Conservation (phyloP, 1,140 invertebrate genomes). For the Melanaphis sacchari region DNA sequence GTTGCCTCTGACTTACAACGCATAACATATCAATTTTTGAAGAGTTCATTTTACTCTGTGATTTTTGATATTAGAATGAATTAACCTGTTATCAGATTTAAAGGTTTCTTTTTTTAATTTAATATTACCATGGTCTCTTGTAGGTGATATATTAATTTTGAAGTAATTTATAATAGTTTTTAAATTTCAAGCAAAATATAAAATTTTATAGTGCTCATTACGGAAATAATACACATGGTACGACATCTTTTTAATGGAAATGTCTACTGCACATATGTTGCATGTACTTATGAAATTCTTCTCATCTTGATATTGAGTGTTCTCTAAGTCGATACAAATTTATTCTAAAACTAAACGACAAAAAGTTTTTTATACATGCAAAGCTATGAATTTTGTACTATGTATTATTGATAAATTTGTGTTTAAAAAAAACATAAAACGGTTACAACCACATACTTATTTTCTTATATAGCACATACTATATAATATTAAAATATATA, state of each 20-base stretch:
- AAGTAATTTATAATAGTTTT: not conserved
- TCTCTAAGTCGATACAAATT: not conserved
- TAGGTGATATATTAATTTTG: not conserved
- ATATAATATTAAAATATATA: not conserved
- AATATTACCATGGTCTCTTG: not conserved
- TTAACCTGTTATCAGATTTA: not conserved
- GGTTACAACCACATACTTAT: no score
- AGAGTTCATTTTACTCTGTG: not conserved
- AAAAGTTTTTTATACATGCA: no score
- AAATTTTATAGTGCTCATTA: not conserved
- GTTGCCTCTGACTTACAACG: not conserved
- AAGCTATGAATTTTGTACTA: no score
- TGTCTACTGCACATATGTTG: not conserved
- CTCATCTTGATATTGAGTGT: not conserved
- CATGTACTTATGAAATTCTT: not conserved
- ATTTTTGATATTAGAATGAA: not conserved
- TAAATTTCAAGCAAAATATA: not conserved
- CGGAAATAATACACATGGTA: not conserved
- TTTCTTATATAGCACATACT: no score
- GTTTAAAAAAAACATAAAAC: no score
- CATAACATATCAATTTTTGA: not conserved
- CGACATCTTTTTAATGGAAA: not conserved
- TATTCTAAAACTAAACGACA: not conserved
- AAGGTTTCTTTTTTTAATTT: no score
- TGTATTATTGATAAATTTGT: no score